phyloP scores from a whole-genome alignment of 2,113 vertebrate genomes.

The Phyllostomus discolor region DNA sequence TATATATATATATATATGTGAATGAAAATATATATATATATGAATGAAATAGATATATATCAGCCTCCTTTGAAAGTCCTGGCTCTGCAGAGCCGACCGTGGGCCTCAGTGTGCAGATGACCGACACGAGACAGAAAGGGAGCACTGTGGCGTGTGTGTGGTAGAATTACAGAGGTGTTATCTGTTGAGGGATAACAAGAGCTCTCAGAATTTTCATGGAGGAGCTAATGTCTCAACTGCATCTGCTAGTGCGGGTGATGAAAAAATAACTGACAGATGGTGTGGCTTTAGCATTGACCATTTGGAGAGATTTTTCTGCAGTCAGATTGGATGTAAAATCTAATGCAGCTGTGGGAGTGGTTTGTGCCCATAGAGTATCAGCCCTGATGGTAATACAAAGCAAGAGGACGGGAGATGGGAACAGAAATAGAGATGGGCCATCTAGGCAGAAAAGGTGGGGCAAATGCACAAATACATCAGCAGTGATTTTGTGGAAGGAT shows the following conservation, averaged over 20 bases:
- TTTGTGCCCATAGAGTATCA: background rate
- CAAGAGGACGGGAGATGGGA: background rate
- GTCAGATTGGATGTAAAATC: background rate
- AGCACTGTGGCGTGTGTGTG: background rate
- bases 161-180: background rate
- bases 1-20: no score
- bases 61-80: background rate
- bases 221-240: background rate
- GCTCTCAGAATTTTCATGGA: background rate
- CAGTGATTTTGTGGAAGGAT: background rate
- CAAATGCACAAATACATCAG: no score
- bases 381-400: background rate
- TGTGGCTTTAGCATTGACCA: background rate
- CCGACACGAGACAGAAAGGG: background rate
- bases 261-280: background rate
- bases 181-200: background rate
- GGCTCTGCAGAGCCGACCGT: background rate
- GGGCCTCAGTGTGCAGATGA: background rate
- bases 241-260: background rate
- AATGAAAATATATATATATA: no score
- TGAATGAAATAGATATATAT: no score
- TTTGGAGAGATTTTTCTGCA: background rate
- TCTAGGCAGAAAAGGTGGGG: background rate
- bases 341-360: background rate
- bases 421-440: background rate